These are phyloP conservation scores for Eupsittula cactorum DNA, from an alignment of 2,113 vertebrate genomes.

Conservation along the genomic window DNA sequence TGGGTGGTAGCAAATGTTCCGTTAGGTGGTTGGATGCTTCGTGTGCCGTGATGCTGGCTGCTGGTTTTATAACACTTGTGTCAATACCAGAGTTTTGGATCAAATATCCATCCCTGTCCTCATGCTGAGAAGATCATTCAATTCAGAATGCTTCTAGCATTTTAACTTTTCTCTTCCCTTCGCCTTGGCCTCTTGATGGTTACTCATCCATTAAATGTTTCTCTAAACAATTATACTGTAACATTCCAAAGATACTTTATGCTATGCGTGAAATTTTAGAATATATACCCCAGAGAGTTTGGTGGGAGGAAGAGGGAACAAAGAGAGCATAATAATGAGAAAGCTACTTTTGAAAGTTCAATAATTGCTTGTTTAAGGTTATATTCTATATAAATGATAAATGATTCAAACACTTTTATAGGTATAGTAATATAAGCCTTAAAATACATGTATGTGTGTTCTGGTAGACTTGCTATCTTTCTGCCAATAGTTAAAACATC, in stretches of 20 bases:
- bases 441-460: background rate
- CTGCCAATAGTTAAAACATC: background rate
- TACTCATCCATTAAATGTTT: constrained; percentile 59
- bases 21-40: background rate
- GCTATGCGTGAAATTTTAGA: constrained; percentile 53
- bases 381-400: background rate
- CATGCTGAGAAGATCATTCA: constrained; percentile 38
- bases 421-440: background rate
- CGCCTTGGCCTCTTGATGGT: constrained; percentile 43
- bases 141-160: constrained; percentile 15
- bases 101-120: background rate
- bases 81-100: constrained; percentile 12
- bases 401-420: background rate
- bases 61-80: background rate
- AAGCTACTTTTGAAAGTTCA: background rate
- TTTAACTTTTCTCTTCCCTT: constrained; percentile 36
- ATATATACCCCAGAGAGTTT: background rate
- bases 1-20: background rate
- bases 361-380: background rate
- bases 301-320: background rate
- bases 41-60: background rate
- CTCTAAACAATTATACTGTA: constrained; percentile 65
- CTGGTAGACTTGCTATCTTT: background rate
- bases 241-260: constrained; percentile 60
- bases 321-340: background rate